Conservation (phyloP, 2,888 invertebrate species). For the Microplitis manilae region DNA sequence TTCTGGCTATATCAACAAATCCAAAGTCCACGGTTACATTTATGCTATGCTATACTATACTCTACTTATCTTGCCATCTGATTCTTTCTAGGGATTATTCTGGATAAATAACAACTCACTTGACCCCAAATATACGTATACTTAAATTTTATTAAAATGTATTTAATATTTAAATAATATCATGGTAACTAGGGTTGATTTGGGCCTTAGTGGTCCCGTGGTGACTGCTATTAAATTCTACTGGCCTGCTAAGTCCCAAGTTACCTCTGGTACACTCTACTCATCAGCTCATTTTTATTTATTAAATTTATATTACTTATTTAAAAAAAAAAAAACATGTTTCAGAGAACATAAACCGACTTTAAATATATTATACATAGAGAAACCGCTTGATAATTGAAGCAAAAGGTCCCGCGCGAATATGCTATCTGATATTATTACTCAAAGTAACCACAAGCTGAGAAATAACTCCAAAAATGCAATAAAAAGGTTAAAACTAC, state of each 20-base stretch:
- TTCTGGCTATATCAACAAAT: conserved; percentile 34
- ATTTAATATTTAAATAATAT: background rate
- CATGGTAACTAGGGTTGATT: conserved; percentile 66
- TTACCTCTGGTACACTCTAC: conserved; percentile 70
- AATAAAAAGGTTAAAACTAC: too few species aligned
- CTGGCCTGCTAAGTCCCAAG: conserved; percentile 93
- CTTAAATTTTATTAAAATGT: background rate
- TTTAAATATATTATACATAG: too few species aligned
- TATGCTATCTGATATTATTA: too few species aligned
- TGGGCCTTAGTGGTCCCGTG: conserved; percentile 84
- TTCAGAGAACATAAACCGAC: too few species aligned
- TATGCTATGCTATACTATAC: background rate
- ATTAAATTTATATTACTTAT: background rate
- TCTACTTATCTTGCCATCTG: conserved; percentile 18
- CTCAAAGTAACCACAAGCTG: too few species aligned
- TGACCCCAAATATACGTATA: background rate
- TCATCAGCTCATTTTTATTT: background rate
- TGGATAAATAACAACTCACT: background rate
- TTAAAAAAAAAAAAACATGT: too few species aligned
- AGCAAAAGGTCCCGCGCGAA: too few species aligned
- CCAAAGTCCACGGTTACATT: conserved; percentile 16
- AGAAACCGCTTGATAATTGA: too few species aligned
- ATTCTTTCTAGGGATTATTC: background rate
- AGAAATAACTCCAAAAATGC: too few species aligned
- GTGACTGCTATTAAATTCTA: conserved; percentile 78